Percentiles rank a stretch among this genome's conserved stretches.
phyloP scores from a whole-genome alignment of 2,888 invertebrate species.

The Himalopsyche anomala region DNA sequence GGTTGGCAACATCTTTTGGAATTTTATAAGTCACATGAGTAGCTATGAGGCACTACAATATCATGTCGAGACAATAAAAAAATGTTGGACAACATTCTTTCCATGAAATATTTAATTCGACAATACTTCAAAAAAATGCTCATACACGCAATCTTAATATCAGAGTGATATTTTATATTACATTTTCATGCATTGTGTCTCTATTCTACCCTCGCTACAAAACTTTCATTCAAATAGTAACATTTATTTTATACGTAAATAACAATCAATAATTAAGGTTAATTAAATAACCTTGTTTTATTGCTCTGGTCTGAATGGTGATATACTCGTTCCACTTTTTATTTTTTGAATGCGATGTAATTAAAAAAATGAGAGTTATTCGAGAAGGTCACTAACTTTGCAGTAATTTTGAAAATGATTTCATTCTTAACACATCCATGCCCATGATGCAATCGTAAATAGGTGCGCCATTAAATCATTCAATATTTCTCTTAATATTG shows the following conservation, averaged over 20 bases:
- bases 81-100: not conserved
- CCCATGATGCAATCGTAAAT: no score
- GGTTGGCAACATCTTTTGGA: not conserved
- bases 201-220: not conserved
- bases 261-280: not conserved
- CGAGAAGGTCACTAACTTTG: no score
- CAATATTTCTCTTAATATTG: no score
- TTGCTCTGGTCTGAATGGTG: not conserved
- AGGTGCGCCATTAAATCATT: no score
- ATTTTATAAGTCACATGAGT: not conserved
- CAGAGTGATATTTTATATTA: not conserved
- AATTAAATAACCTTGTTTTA: not conserved
- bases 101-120: slow-evolving; percentile 4
- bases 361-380: no score
- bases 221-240: not conserved
- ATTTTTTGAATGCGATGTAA: not conserved
- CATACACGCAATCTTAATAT: slow-evolving; percentile 31
- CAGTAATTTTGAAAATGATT: no score
- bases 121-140: not conserved
- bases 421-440: no score
- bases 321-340: no score
- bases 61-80: not conserved
- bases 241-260: not conserved
- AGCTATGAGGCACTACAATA: not conserved
- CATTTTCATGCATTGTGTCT: slow-evolving; percentile 32